Percentiles rank a stretch among this genome's conserved stretches.
These are phyloP conservation scores for Sarcophilus harrisii DNA, from an alignment of 2,797 vertebrate species.

Conservation along the genomic window DNA sequence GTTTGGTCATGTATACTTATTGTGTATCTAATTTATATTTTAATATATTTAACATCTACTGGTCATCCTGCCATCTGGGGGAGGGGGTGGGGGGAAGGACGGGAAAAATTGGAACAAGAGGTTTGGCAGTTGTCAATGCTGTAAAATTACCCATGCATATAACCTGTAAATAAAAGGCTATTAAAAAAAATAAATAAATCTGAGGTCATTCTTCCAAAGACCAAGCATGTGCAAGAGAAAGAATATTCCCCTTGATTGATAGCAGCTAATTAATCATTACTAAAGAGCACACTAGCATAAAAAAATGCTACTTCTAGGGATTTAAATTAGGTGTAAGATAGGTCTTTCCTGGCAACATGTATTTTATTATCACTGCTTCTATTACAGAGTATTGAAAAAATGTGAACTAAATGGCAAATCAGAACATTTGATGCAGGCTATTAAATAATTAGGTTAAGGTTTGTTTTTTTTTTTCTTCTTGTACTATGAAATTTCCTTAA, in stretches of 20 bases:
- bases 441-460: conserved; percentile 3
- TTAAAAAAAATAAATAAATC: too few relatives aligned
- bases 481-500: conserved; percentile 52
- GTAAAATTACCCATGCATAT: too few relatives aligned
- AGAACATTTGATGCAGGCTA: conserved; percentile 29
- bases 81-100: too few relatives aligned
- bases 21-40: too few relatives aligned
- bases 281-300: neutral
- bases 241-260: neutral
- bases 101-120: too few relatives aligned
- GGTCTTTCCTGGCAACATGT: conserved; percentile 8
- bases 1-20: too few relatives aligned
- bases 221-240: neutral
- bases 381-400: conserved; percentile 9
- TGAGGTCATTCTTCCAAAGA: neutral
- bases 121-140: too few relatives aligned
- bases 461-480: neutral
- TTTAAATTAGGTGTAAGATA: conserved; percentile 55
- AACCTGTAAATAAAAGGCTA: too few relatives aligned
- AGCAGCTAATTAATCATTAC: neutral
- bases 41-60: too few relatives aligned
- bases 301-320: conserved; percentile 1
- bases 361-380: conserved; percentile 49
- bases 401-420: neutral
- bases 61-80: too few relatives aligned